Evolutionary conservation across 2,797 vertebrate genomes (phyloP).

Genomic region (Nannoperca australis): DNA sequence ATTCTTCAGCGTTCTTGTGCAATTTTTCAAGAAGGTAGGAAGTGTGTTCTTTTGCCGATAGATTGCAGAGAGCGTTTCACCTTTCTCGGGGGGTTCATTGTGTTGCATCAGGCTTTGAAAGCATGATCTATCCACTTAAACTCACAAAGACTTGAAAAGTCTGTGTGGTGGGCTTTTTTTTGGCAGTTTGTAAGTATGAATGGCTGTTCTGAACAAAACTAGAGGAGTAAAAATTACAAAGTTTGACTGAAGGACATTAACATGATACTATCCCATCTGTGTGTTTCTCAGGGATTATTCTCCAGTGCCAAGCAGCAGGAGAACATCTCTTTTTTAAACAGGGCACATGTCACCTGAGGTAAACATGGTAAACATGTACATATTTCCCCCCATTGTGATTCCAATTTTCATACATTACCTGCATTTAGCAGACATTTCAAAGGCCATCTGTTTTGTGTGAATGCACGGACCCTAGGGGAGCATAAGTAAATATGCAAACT

Average conservation of each 20-base stretch:
- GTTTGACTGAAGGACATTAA: neutral
- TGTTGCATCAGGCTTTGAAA: constrained; percentile 7
- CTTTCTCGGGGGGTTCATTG: neutral
- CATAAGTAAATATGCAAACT: constrained; percentile 12
- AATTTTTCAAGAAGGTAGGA: constrained; percentile 10
- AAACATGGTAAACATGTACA: constrained; percentile 50
- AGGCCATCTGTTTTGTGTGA: constrained; percentile 49
- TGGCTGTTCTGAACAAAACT: neutral
- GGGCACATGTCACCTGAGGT: constrained; percentile 57
- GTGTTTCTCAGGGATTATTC: constrained; percentile 13
- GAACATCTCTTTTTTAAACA: constrained; percentile 50
- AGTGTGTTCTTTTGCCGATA: constrained; percentile 9
- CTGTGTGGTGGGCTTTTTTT: neutral
- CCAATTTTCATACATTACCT: constrained; percentile 60
- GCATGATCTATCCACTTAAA: neutral
- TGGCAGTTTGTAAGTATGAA: neutral
- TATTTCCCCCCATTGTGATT: constrained; percentile 30
- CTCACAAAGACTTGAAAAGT: neutral
- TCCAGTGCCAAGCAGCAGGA: constrained; percentile 33
- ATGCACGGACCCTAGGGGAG: constrained; percentile 25
- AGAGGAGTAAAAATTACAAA: neutral
- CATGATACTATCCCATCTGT: neutral
- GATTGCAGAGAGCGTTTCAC: neutral
- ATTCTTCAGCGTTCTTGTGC: neutral
- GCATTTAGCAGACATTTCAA: constrained; percentile 50